These are phyloP conservation scores for Drosophila helvetica DNA, from an alignment of 2,888 invertebrate genomes.

Conservation along the genomic window DNA sequence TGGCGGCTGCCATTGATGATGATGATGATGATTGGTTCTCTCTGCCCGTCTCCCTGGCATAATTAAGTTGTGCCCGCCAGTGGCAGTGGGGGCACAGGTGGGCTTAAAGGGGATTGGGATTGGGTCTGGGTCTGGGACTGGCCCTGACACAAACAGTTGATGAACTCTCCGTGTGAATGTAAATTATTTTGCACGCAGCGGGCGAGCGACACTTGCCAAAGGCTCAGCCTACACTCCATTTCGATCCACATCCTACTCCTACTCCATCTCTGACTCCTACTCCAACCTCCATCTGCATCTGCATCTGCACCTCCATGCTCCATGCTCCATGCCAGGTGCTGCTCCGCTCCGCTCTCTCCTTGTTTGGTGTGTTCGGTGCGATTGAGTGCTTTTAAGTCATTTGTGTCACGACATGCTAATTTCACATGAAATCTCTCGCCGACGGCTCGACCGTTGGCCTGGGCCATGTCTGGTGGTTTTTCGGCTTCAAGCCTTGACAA, in stretches of 20 bases:
- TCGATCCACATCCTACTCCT: conserved; percentile 31
- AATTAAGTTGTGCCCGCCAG: conserved; percentile 71
- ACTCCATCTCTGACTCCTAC: conserved; percentile 24
- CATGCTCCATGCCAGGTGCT: conserved; percentile 15
- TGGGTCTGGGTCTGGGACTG: conserved; percentile 10
- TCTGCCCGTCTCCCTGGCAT: conserved; percentile 53
- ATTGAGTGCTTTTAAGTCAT: conserved; percentile 81
- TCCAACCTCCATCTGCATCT: conserved; percentile 1
- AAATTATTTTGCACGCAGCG: conserved; percentile 80
- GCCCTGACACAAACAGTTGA: conserved; percentile 76
- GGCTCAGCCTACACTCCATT: conserved; percentile 54
- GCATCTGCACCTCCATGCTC: conserved; percentile 14
- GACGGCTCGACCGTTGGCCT: conserved; percentile 63
- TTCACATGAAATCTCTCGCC: conserved; percentile 81
- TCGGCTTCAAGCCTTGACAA: conserved; percentile 70
- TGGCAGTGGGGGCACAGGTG: conserved; percentile 17
- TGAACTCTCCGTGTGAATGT: conserved; percentile 80
- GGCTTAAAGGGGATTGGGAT: background rate
- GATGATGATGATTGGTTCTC: conserved; percentile 13
- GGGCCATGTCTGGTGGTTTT: conserved; percentile 73
- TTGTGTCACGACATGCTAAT: conserved; percentile 82
- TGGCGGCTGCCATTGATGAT: conserved; percentile 63
- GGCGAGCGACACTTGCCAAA: conserved; percentile 77
- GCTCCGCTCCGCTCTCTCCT: conserved; percentile 16
- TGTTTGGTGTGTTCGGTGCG: conserved; percentile 62